These are phyloP conservation scores for Acromyrmex heyeri DNA, from an alignment of 1,140 invertebrate species.

Conservation along the genomic window DNA sequence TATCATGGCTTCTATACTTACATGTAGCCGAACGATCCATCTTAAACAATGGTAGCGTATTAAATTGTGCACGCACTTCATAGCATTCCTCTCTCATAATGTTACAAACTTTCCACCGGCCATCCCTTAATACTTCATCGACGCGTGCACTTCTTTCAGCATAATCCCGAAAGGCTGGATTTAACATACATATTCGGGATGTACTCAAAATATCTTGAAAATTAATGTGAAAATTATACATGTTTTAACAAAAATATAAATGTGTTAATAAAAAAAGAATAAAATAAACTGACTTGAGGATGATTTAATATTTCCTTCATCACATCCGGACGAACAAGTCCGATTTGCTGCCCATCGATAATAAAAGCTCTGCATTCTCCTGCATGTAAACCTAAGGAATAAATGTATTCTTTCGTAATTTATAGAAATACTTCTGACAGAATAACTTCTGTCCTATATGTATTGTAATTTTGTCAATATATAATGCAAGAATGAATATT, in stretches of 20 bases:
- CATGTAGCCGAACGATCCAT: conserved; percentile 97
- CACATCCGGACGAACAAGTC: conserved; percentile 94
- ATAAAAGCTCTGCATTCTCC: conserved; percentile 94
- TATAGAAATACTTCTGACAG: not conserved
- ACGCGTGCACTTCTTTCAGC: conserved; percentile 92
- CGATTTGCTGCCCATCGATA: conserved; percentile 95
- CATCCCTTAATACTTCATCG: conserved; percentile 92
- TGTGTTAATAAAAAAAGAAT: not conserved
- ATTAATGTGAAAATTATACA: conserved; percentile 16
- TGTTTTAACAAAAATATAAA: not conserved
- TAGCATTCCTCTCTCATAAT: conserved; percentile 96
- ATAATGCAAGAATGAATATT: not conserved
- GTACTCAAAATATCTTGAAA: conserved; percentile 90
- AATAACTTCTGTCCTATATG: too few relatives aligned
- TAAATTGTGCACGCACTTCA: conserved; percentile 92
- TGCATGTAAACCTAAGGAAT: conserved; percentile 89
- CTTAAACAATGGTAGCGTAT: conserved; percentile 92
- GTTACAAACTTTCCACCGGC: conserved; percentile 89
- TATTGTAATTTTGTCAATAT: not conserved
- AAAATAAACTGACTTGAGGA: conserved; percentile 90
- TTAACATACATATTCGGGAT: conserved; percentile 91
- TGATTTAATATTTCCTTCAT: conserved; percentile 92
- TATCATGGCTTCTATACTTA: conserved; percentile 81
- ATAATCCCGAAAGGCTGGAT: conserved; percentile 94
- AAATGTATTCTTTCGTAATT: not conserved